phyloP scores from a whole-genome alignment of 2,113 vertebrate species.

The Stigmatopora argus region DNA sequence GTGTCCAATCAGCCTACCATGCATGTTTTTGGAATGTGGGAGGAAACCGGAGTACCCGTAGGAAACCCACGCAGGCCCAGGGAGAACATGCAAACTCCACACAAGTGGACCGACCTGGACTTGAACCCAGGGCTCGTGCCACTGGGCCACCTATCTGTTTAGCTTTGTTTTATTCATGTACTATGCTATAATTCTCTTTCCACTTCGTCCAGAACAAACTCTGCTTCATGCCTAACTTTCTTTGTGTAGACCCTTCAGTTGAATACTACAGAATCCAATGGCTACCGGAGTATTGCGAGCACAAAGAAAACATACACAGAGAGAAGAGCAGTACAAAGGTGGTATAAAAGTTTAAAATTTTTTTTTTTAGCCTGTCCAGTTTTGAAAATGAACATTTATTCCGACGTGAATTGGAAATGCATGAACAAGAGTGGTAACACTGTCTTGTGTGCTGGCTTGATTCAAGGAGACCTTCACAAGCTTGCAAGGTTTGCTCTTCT shows the following conservation, averaged over 20 bases:
- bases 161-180: background rate
- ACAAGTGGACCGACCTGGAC: no score
- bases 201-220: background rate
- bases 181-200: background rate
- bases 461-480: constrained; percentile 79
- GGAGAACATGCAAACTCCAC: no score
- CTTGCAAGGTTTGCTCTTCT: constrained; percentile 79
- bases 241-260: constrained; percentile 48
- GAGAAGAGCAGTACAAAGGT: constrained; percentile 62
- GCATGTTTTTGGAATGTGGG: no score
- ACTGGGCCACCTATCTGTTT: no score
- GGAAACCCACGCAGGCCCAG: no score
- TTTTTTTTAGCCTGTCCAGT: background rate
- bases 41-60: no score
- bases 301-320: constrained; percentile 68
- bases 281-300: constrained; percentile 75
- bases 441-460: constrained; percentile 3
- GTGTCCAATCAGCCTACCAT: no score
- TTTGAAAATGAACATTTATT: background rate
- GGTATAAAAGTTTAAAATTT: background rate
- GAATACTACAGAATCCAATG: constrained; percentile 78
- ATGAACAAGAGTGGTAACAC: background rate
- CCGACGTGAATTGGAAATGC: background rate
- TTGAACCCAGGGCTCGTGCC: no score
- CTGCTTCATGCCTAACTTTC: background rate